phyloP scores from a whole-genome alignment of 2,113 vertebrate species.

The Chunga burmeisteri region DNA sequence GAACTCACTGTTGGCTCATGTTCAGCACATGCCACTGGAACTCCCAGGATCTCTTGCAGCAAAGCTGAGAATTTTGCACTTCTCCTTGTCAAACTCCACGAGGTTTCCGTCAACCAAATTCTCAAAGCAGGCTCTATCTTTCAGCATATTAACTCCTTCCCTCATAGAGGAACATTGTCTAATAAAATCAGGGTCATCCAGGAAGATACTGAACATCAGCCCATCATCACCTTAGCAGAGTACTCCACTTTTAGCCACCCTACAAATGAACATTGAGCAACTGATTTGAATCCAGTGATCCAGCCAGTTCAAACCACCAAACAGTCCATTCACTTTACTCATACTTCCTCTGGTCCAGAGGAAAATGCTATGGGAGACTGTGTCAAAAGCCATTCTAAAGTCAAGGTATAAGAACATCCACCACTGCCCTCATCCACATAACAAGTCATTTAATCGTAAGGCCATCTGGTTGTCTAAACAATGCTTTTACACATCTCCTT shows the following conservation, averaged over 20 bases:
- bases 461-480: not conserved
- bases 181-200: not conserved
- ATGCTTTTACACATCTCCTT: not conserved
- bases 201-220: not conserved
- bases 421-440: not conserved
- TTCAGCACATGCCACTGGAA: not conserved
- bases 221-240: not conserved
- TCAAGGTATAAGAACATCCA: not conserved
- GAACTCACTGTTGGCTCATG: not conserved
- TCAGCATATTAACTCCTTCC: not conserved
- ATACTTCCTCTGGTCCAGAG: not conserved
- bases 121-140: not conserved
- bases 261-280: not conserved
- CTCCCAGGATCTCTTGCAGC: not conserved
- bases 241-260: not conserved
- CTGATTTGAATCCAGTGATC: not conserved
- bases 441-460: not conserved
- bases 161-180: not conserved
- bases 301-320: not conserved
- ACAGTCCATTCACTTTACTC: not conserved
- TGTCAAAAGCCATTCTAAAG: not conserved
- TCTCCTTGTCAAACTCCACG: not conserved
- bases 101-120: not conserved
- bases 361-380: not conserved
- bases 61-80: not conserved